phyloP scores from a whole-genome alignment of 2,113 vertebrate species.

The Paedocypris sp. region DNA sequence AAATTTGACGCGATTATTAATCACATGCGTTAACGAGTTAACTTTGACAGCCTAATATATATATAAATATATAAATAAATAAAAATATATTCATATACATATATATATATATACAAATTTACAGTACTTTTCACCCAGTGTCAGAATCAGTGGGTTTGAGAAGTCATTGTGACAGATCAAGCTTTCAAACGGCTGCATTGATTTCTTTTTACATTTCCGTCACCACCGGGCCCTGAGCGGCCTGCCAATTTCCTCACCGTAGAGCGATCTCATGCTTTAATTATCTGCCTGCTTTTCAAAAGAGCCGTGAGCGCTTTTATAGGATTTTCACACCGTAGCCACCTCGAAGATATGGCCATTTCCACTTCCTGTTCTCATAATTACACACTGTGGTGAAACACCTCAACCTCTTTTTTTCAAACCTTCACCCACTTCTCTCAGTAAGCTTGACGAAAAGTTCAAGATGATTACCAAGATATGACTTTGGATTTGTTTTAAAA shows the following conservation, averaged over 20 bases:
- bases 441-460: background rate
- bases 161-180: constrained; percentile 31
- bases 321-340: constrained; percentile 23
- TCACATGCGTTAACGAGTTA: no score
- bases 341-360: constrained; percentile 16
- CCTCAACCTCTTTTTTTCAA: background rate
- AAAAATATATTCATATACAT: no score
- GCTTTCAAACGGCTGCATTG: constrained; percentile 25
- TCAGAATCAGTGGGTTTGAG: background rate
- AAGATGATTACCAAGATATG: background rate
- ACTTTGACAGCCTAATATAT: no score
- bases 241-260: constrained; percentile 35
- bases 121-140: no score
- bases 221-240: constrained; percentile 23
- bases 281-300: constrained; percentile 26
- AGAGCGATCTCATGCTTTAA: constrained; percentile 32
- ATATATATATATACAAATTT: no score
- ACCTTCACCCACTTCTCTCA: background rate
- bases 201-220: constrained; percentile 25
- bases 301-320: constrained; percentile 25
- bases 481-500: no score
- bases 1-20: no score
- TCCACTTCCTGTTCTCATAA: constrained; percentile 5
- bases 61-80: no score
- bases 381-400: background rate